Evolutionary conservation across 2,113 vertebrate species (phyloP).

Genomic region (Apodemus speciosus): DNA sequence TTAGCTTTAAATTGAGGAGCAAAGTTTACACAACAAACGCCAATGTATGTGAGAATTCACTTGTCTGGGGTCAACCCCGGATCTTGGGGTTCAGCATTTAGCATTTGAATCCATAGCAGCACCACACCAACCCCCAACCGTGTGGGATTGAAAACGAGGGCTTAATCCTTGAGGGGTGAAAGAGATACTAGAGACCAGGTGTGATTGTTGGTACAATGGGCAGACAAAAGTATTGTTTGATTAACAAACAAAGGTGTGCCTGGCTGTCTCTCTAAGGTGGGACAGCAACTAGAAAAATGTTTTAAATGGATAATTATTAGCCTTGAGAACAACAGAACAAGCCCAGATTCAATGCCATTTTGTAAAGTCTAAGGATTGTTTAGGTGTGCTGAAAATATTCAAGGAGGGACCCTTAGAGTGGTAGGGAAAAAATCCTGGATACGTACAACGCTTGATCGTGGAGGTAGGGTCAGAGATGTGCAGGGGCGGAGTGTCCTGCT

Average conservation of each 20-base stretch:
- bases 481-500: background rate
- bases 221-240: constrained; percentile 9
- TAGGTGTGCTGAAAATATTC: background rate
- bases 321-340: background rate
- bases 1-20: too few relatives aligned
- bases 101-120: too few relatives aligned
- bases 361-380: background rate
- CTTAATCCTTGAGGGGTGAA: background rate
- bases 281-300: constrained; percentile 18
- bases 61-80: too few relatives aligned
- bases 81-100: too few relatives aligned
- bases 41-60: too few relatives aligned
- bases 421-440: too few relatives aligned
- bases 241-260: background rate
- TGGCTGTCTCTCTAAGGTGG: background rate
- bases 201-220: background rate
- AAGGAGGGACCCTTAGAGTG: background rate
- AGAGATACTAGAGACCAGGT: background rate
- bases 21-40: too few relatives aligned
- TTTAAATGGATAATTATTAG: background rate
- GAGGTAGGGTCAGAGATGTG: background rate
- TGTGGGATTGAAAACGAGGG: background rate
- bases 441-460: background rate
- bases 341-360: background rate
- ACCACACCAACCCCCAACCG: too few relatives aligned